Percentiles rank a stretch among this genome's conserved stretches.
Conservation (phyloP, 2,797 vertebrate genomes). For the Callimico goeldii region DNA sequence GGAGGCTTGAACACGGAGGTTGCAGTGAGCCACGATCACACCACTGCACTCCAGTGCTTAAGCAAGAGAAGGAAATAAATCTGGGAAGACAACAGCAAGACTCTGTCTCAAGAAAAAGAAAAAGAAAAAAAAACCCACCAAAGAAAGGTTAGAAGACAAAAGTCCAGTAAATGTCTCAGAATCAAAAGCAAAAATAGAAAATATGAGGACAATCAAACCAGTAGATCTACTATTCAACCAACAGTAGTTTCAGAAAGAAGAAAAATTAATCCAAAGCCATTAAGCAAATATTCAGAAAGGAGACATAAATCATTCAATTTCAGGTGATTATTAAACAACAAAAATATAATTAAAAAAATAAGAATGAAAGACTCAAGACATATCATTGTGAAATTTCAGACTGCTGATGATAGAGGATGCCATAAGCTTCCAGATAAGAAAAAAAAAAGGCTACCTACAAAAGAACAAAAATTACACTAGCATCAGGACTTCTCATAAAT, state of each 20-base stretch:
- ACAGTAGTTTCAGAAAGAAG: neutral
- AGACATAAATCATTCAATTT: neutral
- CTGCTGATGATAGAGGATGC: neutral
- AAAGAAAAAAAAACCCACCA: neutral
- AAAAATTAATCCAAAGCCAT: neutral
- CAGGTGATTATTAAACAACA: neutral
- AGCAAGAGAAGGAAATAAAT: no score
- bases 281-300: neutral
- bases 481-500: conserved; percentile 4
- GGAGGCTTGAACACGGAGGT: no score
- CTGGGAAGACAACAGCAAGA: no score
- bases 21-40: no score
- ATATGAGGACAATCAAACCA: conserved; percentile 11
- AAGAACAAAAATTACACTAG: neutral
- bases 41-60: no score
- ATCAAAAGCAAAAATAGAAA: conserved; percentile 28
- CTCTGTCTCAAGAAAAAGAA: no score
- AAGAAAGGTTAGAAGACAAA: neutral
- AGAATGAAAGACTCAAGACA: neutral
- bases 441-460: neutral
- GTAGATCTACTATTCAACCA: neutral
- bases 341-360: neutral
- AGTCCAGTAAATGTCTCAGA: neutral
- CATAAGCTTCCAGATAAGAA: neutral
- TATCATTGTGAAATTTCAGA: neutral